phyloP scores from a whole-genome alignment of 1,140 invertebrate species.

The Ceratina calcarata region DNA sequence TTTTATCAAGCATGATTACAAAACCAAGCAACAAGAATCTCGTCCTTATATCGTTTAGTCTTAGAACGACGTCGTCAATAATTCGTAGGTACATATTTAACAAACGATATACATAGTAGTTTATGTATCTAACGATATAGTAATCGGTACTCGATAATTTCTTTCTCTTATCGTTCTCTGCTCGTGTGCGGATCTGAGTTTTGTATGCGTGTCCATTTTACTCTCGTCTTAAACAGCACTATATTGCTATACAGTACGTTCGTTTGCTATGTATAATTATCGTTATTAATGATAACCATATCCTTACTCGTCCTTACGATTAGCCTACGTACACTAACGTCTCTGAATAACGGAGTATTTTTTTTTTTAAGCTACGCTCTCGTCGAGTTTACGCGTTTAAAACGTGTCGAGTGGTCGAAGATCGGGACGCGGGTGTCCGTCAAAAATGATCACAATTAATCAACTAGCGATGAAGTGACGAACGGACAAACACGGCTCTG shows the following conservation, averaged over 20 bases:
- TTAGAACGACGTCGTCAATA: slow-evolving; percentile 66
- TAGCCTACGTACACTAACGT: slow-evolving; percentile 51
- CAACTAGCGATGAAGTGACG: neutral
- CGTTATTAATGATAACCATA: slow-evolving; percentile 56
- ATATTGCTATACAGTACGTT: slow-evolving; percentile 64
- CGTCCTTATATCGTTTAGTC: slow-evolving; percentile 63
- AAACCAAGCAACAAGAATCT: slow-evolving; percentile 80
- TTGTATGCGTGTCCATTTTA: slow-evolving; percentile 12
- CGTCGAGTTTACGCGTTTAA: slow-evolving; percentile 21
- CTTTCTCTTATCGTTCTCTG: slow-evolving; percentile 19
- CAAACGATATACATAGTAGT: slow-evolving; percentile 72
- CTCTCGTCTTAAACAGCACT: slow-evolving; percentile 50
- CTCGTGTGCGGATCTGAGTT: neutral
- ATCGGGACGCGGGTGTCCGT: slow-evolving; percentile 34
- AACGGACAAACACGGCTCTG: neutral
- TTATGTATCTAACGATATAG: slow-evolving; percentile 70
- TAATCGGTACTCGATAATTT: slow-evolving; percentile 66
- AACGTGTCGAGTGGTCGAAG: slow-evolving; percentile 31
- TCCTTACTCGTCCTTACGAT: slow-evolving; percentile 24
- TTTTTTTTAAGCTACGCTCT: slow-evolving; percentile 38
- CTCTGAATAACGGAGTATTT: slow-evolving; percentile 35
- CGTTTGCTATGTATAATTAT: slow-evolving; percentile 56
- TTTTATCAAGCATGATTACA: slow-evolving; percentile 80
- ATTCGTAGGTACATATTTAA: slow-evolving; percentile 74
- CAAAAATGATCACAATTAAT: neutral